Conservation (phyloP, 2,888 invertebrate genomes). For the Clostera curtula region DNA sequence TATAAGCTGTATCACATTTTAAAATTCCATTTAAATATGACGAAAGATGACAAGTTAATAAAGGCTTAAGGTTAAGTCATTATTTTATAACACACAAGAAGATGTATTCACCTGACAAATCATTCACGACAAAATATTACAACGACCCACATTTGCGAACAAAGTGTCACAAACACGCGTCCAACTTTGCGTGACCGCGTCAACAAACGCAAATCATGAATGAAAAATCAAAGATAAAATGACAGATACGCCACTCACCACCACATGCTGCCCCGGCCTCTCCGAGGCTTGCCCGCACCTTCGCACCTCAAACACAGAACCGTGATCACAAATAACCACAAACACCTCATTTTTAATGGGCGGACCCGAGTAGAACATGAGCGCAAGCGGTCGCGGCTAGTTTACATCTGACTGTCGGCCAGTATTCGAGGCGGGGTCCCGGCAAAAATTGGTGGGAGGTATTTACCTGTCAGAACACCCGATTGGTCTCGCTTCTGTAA, state of each 20-base stretch:
- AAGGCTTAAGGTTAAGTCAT: too few species aligned
- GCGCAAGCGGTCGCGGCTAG: slow-evolving; percentile 57
- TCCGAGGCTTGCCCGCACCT: slow-evolving; percentile 76
- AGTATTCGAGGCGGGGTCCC: slow-evolving; percentile 54
- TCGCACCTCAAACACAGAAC: slow-evolving; percentile 69
- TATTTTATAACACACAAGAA: too few species aligned
- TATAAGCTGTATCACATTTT: too few species aligned
- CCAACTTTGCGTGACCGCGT: neutral
- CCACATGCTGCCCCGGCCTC: slow-evolving; percentile 94
- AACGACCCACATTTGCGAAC: too few species aligned
- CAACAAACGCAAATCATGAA: neutral
- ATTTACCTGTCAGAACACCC: slow-evolving; percentile 55
- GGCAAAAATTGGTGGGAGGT: slow-evolving; percentile 54
- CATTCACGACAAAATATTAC: too few species aligned
- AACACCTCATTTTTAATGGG: slow-evolving; percentile 70
- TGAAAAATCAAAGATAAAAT: slow-evolving; percentile 10
- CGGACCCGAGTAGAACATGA: slow-evolving; percentile 55
- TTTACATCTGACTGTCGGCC: slow-evolving; percentile 46
- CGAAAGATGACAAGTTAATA: too few species aligned
- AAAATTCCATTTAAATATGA: too few species aligned
- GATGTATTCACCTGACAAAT: too few species aligned
- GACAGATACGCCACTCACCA: slow-evolving; percentile 78
- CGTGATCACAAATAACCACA: slow-evolving; percentile 72
- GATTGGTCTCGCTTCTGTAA: slow-evolving; percentile 52
- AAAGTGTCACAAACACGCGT: too few species aligned